phyloP scores from a whole-genome alignment of 92 coral and sea anemone species.

The Umimayanthus chanpuru region DNA sequence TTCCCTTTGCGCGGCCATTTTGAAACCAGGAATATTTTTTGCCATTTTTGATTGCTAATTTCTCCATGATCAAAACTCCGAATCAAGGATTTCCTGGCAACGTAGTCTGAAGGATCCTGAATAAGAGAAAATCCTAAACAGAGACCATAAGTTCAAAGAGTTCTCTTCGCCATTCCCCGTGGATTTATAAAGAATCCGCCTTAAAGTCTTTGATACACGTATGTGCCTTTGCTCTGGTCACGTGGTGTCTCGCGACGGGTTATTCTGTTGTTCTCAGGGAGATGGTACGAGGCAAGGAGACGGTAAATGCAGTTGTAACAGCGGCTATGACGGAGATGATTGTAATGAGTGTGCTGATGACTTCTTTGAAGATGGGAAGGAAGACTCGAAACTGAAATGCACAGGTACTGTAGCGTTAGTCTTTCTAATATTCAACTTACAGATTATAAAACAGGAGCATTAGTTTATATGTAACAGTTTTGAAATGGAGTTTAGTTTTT shows the following conservation, averaged over 20 bases:
- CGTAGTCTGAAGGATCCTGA: too few relatives aligned
- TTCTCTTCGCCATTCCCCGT: neutral
- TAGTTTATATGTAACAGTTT: too few relatives aligned
- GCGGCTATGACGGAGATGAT: conserved; percentile 83
- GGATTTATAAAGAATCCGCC: neutral
- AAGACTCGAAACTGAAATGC: conserved; percentile 77
- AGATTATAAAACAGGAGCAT: too few relatives aligned
- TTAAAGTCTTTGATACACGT: too few relatives aligned
- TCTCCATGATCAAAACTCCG: too few relatives aligned
- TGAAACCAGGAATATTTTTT: too few relatives aligned
- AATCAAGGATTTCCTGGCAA: too few relatives aligned
- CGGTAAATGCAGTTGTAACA: conserved; percentile 89
- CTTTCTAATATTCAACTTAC: too few relatives aligned
- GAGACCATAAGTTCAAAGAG: neutral
- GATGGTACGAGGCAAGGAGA: conserved; percentile 81
- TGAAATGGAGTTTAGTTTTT: too few relatives aligned
- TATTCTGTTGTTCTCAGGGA: conserved; percentile 57
- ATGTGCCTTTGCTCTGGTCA: neutral
- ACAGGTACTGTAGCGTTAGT: conserved; percentile 48
- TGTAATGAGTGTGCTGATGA: conserved; percentile 92
- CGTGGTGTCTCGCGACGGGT: neutral
- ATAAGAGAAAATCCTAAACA: neutral
- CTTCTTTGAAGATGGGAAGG: conserved; percentile 83
- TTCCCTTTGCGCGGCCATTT: too few relatives aligned
- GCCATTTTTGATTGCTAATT: too few relatives aligned